phyloP scores from a whole-genome alignment of 2,888 invertebrate species.

The Xanthia icteritia region DNA sequence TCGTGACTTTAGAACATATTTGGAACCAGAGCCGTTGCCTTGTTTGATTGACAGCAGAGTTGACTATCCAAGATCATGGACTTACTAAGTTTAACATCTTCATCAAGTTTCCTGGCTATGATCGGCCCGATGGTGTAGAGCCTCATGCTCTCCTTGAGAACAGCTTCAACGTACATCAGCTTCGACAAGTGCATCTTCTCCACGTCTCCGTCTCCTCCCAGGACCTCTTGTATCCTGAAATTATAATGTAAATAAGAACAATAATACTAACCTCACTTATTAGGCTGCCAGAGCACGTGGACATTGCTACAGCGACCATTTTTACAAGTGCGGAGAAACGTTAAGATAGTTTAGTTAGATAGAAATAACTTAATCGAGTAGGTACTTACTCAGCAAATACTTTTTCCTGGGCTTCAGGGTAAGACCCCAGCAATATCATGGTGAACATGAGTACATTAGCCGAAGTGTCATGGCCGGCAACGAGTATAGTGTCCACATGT shows the following conservation, averaged over 20 bases:
- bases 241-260: not conserved
- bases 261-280: no score
- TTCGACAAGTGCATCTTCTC: constrained; percentile 78
- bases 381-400: constrained; percentile 78
- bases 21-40: not conserved
- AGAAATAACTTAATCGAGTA: not conserved
- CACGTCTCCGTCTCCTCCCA: constrained; percentile 77
- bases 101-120: constrained; percentile 75
- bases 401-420: constrained; percentile 83
- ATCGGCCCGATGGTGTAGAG: constrained; percentile 79
- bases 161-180: constrained; percentile 80
- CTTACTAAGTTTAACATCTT: constrained; percentile 80
- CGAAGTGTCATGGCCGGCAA: constrained; percentile 89
- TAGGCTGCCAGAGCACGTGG: not conserved
- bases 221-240: constrained; percentile 73
- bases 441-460: constrained; percentile 84
- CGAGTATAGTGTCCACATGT: constrained; percentile 91
- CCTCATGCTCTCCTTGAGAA: constrained; percentile 81
- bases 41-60: not conserved
- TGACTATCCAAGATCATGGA: constrained; percentile 7
- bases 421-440: constrained; percentile 81
- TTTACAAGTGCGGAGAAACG: not conserved
- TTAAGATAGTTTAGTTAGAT: not conserved
- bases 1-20: not conserved
- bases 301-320: not conserved